Base-by-base conservation (phyloP, 2,888 invertebrate species). In the Aplocera efformata region DNA sequence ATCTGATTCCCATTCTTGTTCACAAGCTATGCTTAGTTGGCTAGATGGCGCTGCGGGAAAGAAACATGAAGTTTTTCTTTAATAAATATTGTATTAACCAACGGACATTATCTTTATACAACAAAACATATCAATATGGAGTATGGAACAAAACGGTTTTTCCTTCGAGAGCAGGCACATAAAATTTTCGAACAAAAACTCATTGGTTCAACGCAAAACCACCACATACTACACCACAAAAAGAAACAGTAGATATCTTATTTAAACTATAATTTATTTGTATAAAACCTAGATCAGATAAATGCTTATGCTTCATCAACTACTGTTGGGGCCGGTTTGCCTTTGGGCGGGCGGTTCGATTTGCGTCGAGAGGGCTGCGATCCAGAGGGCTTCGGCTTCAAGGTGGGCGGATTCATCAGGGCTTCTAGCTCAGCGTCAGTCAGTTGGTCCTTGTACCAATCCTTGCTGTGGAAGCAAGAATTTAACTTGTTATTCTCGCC, bases 361-460 rank as follows among this genome's bases (percentile, higher is more conserved):
- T 88, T 88, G 61, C 89, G 85, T 43, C 86, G 81, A 7, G 86
- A 84, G 1, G 79, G 56, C 28, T 65, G 60, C 1, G 76, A 61
- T 3, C 90, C 89, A 6, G 89, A 77, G 0, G 85, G 79, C 61
- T 91, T 92, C 3, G 91, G 90, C 63, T 90, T 92, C 8, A 90
- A 84, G 23, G 90, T 91, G 24, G 94, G 92, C 1, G 96, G 95
- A 81, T 95, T 91, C 77, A 96, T 96, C 51, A 96, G 79, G 25
- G 93, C 94, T 0, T 93, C 93, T 42, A 96, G 75, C 71, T 96
- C 92, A 25, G 92, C 93, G 49, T 95, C 96, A 6, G 94, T 95
- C 61, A 96, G 79, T 53, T 94, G 92, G 26, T 91, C 96, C 72
- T 96, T 95, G 86, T 96, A 96, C 96, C 96, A 96, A 66, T 96